These are phyloP conservation scores for Nephila pilipes DNA, from an alignment of 1,140 invertebrate genomes.

Conservation along the genomic window DNA sequence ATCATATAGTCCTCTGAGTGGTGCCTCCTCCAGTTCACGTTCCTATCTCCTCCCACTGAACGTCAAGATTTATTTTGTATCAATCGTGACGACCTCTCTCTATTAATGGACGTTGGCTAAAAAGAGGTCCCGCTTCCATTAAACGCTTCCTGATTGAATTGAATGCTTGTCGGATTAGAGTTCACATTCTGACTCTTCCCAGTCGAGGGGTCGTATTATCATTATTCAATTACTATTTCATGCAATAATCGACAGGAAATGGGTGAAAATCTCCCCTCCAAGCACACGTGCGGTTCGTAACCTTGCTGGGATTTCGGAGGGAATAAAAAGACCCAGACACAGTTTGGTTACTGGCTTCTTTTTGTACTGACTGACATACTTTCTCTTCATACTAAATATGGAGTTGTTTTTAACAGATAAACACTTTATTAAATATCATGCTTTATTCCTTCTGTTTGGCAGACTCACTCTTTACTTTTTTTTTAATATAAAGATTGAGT, in stretches of 20 bases:
- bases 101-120: slow-evolving; percentile 14
- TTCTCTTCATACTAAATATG: too few relatives aligned
- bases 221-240: slow-evolving; percentile 35
- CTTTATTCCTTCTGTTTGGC: too few relatives aligned
- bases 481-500: too few relatives aligned
- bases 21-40: background rate
- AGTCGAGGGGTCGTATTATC: background rate
- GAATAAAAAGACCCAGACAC: too few relatives aligned
- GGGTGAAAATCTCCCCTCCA: background rate
- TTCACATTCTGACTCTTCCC: background rate
- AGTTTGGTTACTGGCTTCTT: too few relatives aligned
- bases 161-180: background rate
- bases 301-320: too few relatives aligned
- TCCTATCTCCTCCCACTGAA: slow-evolving; percentile 1
- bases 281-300: too few relatives aligned
- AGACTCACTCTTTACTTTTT: too few relatives aligned
- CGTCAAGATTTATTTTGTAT: background rate
- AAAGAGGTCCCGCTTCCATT: slow-evolving; percentile 22
- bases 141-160: slow-evolving; percentile 10
- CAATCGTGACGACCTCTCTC: slow-evolving; percentile 10
- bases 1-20: background rate
- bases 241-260: slow-evolving; percentile 16
- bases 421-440: too few relatives aligned
- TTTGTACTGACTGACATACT: too few relatives aligned
- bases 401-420: too few relatives aligned